A percentile compares a stretch with the other conserved stretches of the same genome.
Evolutionary conservation across 1,140 invertebrate genomes (phyloP).

Genomic region (Drosophila simulans): DNA sequence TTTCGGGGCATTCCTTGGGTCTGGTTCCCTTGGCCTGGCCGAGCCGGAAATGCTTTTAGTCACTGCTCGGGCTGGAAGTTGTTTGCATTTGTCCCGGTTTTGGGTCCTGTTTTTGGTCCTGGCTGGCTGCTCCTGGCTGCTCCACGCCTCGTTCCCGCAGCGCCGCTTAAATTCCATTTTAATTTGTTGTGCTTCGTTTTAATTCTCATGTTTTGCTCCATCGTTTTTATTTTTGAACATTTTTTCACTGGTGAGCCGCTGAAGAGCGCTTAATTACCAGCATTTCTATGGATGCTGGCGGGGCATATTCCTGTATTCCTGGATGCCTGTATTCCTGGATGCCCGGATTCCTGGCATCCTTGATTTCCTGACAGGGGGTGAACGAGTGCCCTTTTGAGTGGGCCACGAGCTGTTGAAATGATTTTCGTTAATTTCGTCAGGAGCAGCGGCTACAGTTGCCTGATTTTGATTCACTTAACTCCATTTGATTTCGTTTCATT

Average conservation of each 20-base stretch:
- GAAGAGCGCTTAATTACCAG: conserved; percentile 75
- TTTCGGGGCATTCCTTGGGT: conserved; percentile 53
- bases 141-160: conserved; percentile 12
- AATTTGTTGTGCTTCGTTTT: conserved; percentile 66
- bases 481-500: conserved; percentile 58
- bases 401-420: conserved; percentile 53
- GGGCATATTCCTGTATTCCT: conserved; percentile 1
- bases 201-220: conserved; percentile 28
- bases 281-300: conserved; percentile 54
- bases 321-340: too few relatives aligned
- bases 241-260: conserved; percentile 41
- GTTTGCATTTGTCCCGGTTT: conserved; percentile 41
- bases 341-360: background rate
- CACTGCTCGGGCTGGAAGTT: conserved; percentile 45
- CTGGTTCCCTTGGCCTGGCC: conserved; percentile 11
- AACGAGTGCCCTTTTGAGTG: conserved; percentile 9
- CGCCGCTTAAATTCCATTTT: conserved; percentile 73
- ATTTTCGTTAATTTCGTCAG: conserved; percentile 63
- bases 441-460: conserved; percentile 30
- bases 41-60: conserved; percentile 41
- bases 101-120: conserved; percentile 4
- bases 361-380: conserved; percentile 3
- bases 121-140: conserved; percentile 7
- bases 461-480: conserved; percentile 49
- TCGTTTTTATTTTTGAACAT: conserved; percentile 30